These are phyloP conservation scores for Neoitamus cyanurus DNA, from an alignment of 2,888 invertebrate species.

Conservation along the genomic window DNA sequence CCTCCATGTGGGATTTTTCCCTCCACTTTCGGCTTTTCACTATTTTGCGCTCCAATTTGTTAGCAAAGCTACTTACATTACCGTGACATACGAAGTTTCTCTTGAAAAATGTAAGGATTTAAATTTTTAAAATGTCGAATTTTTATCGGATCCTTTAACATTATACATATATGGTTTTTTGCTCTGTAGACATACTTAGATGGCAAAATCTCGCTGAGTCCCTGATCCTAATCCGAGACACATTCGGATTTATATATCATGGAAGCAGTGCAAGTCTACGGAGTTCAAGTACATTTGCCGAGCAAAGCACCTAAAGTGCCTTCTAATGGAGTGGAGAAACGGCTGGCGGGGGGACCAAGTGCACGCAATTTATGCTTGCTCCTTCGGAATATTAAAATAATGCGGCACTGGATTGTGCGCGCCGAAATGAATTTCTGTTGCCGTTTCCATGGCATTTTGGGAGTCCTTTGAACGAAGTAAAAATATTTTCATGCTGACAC, in stretches of 20 bases:
- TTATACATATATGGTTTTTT: too few relatives aligned
- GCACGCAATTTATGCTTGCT: not conserved
- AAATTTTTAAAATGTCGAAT: too few relatives aligned
- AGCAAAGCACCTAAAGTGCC: not conserved
- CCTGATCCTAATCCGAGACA: too few relatives aligned
- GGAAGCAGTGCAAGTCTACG: not conserved
- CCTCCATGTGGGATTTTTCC: too few relatives aligned
- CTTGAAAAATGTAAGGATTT: too few relatives aligned
- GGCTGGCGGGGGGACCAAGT: not conserved
- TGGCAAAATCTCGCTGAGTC: too few relatives aligned
- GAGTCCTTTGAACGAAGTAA: not conserved
- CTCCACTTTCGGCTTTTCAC: too few relatives aligned
- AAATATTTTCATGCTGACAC: conserved; percentile 10
- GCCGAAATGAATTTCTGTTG: not conserved
- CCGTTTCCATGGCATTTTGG: not conserved
- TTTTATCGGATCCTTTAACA: too few relatives aligned
- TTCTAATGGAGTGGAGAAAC: not conserved
- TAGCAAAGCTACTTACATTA: too few relatives aligned
- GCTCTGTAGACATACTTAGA: too few relatives aligned
- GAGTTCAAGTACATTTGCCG: not conserved
- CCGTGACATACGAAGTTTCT: too few relatives aligned
- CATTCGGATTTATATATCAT: not conserved
- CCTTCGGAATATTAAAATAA: conserved; percentile 12
- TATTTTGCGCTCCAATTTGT: too few relatives aligned
- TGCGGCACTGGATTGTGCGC: not conserved